Evolutionary conservation across 2,888 invertebrate species (phyloP).

Genomic region (Tipula vernalis): DNA sequence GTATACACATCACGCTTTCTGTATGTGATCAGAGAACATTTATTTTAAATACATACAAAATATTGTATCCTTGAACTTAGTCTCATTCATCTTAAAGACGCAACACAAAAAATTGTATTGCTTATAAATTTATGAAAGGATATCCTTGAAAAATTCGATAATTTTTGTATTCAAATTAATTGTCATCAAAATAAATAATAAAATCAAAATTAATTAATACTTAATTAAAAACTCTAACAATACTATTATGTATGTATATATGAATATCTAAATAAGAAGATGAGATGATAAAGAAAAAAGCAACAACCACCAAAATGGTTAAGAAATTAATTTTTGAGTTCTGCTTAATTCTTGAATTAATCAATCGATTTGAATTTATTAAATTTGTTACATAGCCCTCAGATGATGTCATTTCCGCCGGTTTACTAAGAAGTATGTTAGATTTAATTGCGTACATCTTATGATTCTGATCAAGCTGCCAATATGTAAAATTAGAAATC

Average conservation of each 20-base stretch:
- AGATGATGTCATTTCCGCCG: neutral
- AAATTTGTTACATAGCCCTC: neutral
- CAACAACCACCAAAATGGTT: neutral
- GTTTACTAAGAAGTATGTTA: too few relatives aligned
- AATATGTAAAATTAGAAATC: too few relatives aligned
- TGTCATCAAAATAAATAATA: neutral
- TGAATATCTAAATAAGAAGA: neutral
- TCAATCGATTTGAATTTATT: neutral
- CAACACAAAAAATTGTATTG: neutral
- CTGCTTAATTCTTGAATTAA: neutral
- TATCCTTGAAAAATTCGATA: neutral
- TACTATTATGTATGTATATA: neutral
- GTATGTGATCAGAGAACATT: neutral
- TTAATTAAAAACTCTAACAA: neutral
- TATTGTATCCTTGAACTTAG: neutral
- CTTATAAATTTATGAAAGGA: neutral
- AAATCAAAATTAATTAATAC: neutral
- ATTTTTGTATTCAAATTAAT: neutral
- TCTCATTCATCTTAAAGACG: neutral
- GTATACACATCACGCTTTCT: neutral
- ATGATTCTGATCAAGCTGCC: too few relatives aligned
- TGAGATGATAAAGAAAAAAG: neutral
- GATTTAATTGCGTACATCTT: too few relatives aligned
- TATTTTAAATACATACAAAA: neutral
- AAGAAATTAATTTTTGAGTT: neutral